phyloP scores from a whole-genome alignment of 2,113 vertebrate species.

The Pygoscelis adeliae region DNA sequence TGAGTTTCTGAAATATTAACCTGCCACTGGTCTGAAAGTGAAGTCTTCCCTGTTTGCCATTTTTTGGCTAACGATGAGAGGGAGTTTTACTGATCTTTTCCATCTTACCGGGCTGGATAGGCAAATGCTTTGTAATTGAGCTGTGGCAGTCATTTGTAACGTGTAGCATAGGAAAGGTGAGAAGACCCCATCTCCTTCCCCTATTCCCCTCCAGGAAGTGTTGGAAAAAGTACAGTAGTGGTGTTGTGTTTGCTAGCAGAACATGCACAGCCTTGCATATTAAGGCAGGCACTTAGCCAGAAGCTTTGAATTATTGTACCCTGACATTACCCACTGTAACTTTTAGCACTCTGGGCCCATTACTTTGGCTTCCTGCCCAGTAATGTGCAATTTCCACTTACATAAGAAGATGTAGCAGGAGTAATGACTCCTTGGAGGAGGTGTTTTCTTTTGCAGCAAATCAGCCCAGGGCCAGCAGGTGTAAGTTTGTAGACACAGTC shows the following conservation, averaged over 20 bases:
- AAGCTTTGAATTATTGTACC: conserved; percentile 65
- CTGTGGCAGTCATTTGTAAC: not conserved
- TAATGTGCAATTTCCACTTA: conserved; percentile 67
- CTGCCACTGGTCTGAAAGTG: not conserved
- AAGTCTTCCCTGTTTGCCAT: not conserved
- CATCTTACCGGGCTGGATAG: not conserved
- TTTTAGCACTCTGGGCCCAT: conserved; percentile 64
- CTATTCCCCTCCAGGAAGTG: not conserved
- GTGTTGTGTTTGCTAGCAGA: conserved; percentile 55
- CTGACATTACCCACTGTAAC: conserved; percentile 68
- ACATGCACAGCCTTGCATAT: conserved; percentile 61
- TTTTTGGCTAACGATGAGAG: not conserved
- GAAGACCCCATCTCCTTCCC: conserved; percentile 8
- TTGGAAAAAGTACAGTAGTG: conserved; percentile 25
- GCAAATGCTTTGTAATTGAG: not conserved
- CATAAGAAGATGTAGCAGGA: conserved; percentile 63
- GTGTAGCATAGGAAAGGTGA: not conserved
- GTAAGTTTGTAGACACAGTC: conserved; percentile 32
- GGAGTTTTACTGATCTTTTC: not conserved
- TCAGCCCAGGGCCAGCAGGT: conserved; percentile 62
- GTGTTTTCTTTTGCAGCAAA: conserved; percentile 48
- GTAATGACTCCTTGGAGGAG: conserved; percentile 57
- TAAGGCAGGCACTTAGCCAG: conserved; percentile 52
- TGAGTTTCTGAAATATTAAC: not conserved
- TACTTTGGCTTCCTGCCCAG: conserved; percentile 67